These are phyloP conservation scores for Archivesica marissinica DNA, from an alignment of 1,140 invertebrate species.

Conservation along the genomic window DNA sequence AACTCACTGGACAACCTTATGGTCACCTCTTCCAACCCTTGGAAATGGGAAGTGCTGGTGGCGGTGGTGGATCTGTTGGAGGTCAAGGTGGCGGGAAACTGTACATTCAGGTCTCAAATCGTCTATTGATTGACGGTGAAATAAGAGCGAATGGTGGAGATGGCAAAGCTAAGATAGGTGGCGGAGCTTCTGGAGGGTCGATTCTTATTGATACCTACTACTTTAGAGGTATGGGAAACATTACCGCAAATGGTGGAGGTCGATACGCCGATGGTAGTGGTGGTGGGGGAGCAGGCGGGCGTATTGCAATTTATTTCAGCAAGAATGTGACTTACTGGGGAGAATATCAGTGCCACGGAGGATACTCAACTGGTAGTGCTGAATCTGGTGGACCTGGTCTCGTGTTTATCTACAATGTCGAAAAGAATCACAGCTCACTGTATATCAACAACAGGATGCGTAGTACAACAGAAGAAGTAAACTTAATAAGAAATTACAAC, in stretches of 20 bases:
- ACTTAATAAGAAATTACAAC: conserved; percentile 69
- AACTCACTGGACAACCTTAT: conserved; percentile 73
- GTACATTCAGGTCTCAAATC: conserved; percentile 66
- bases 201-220: conserved; percentile 69
- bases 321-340: conserved; percentile 75
- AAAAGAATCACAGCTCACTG: conserved; percentile 71
- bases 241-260: conserved; percentile 76
- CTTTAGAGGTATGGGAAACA: conserved; percentile 74
- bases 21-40: conserved; percentile 75
- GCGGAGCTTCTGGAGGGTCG: conserved; percentile 75
- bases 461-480: conserved; percentile 57
- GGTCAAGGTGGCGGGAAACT: conserved; percentile 74
- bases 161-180: conserved; percentile 63
- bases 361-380: conserved; percentile 46
- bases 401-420: conserved; percentile 72
- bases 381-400: conserved; percentile 76
- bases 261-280: conserved; percentile 67
- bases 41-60: conserved; percentile 75
- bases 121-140: conserved; percentile 73
- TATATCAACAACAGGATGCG: conserved; percentile 73
- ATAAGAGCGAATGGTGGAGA: conserved; percentile 69
- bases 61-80: conserved; percentile 66
- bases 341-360: conserved; percentile 72
- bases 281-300: conserved; percentile 75
- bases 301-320: conserved; percentile 73